These are phyloP conservation scores for Dendrocopos noguchii DNA, from an alignment of 2,113 vertebrate genomes.

Conservation along the genomic window DNA sequence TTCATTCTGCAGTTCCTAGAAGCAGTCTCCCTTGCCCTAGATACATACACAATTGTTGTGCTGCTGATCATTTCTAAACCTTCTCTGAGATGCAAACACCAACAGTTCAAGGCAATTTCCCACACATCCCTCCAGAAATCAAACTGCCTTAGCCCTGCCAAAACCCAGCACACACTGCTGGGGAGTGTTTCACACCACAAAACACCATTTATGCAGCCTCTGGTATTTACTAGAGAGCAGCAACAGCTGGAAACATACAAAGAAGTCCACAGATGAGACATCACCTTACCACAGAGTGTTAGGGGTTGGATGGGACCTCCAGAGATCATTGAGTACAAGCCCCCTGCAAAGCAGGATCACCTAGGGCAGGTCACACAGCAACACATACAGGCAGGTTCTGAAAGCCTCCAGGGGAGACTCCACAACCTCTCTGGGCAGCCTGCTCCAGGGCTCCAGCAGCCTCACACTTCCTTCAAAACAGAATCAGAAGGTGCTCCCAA, in stretches of 20 bases:
- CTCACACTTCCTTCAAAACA: neutral
- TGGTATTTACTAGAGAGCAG: neutral
- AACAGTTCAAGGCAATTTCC: neutral
- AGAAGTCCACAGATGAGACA: neutral
- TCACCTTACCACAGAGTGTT: no score
- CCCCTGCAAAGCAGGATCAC: no score
- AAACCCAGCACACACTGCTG: neutral
- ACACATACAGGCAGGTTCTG: no score
- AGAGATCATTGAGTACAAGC: no score
- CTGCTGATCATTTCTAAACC: neutral
- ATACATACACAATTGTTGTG: neutral
- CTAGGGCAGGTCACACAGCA: no score
- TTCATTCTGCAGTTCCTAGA: conserved; percentile 33
- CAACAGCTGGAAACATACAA: accelerated
- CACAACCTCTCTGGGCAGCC: no score
- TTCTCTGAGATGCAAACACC: neutral
- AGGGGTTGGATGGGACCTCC: no score
- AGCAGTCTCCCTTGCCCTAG: neutral
- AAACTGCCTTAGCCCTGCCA: neutral
- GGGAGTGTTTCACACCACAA: neutral
- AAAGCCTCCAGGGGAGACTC: no score
- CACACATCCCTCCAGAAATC: neutral
- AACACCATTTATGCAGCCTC: neutral
- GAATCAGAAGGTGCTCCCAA: neutral
- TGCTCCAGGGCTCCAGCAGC: no score